These are phyloP conservation scores for Anoplopoma fimbria DNA, from an alignment of 2,113 vertebrate genomes.

Conservation along the genomic window DNA sequence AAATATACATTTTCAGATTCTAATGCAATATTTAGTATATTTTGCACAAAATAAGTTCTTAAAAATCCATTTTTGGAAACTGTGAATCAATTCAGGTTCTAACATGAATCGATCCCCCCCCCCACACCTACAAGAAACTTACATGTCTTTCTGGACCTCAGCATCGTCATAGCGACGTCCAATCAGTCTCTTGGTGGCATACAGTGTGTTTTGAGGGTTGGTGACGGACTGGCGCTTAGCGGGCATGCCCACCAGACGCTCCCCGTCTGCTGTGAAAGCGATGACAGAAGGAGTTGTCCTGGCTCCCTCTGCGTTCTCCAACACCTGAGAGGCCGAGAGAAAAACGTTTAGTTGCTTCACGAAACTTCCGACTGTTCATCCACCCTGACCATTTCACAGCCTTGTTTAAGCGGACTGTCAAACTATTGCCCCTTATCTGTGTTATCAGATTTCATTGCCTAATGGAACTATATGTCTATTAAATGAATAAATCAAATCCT, in stretches of 20 bases:
- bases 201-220: constrained; percentile 97
- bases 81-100: not conserved
- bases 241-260: constrained; percentile 96
- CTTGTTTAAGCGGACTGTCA: not conserved
- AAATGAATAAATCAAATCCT: not conserved
- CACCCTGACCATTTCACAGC: no score
- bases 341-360: not conserved
- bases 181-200: constrained; percentile 97
- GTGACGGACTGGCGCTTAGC: constrained; percentile 97
- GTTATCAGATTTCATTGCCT: not conserved
- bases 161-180: constrained; percentile 94
- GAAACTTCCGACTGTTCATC: not conserved
- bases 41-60: no score
- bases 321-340: constrained; percentile 83
- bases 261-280: constrained; percentile 92
- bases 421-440: not conserved
- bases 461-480: not conserved
- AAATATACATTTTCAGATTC: no score
- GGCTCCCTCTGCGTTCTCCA: constrained; percentile 97
- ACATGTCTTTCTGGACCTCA: constrained; percentile 98
- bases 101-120: not conserved
- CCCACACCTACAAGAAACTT: constrained; percentile 64
- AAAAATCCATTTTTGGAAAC: not conserved
- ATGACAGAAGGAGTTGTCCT: constrained; percentile 96
- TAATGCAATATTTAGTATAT: not conserved